Percentiles rank a stretch among this genome's conserved stretches.
Evolutionary conservation across 2,888 invertebrate species (phyloP).

Genomic region (Rhyacophila evoluta): DNA sequence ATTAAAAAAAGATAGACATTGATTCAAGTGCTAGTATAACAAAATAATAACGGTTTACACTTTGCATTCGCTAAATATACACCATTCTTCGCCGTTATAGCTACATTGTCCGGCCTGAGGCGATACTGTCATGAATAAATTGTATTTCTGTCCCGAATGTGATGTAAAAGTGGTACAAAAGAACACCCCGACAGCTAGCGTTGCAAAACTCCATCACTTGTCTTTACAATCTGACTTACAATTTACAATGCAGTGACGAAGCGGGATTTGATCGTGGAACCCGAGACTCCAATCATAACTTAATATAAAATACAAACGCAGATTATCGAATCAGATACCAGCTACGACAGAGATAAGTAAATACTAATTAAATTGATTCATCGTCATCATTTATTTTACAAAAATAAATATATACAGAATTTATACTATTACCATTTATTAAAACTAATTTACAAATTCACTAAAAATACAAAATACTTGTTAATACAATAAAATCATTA

Average conservation of each 20-base stretch:
- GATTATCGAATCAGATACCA: neutral
- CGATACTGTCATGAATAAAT: conserved; percentile 8
- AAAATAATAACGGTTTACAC: neutral
- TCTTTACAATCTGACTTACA: conserved; percentile 17
- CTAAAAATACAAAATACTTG: neutral
- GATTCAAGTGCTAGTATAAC: neutral
- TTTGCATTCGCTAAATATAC: conserved; percentile 9
- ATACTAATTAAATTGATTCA: neutral
- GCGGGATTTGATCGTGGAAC: neutral
- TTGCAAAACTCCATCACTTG: conserved; percentile 21
- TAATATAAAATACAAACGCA: conserved; percentile 14
- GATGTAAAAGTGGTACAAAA: conserved; percentile 21
- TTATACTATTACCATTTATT: neutral
- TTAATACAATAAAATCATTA: neutral
- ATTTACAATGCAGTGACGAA: conserved; percentile 18
- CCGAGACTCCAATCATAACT: conserved; percentile 12
- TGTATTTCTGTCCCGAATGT: conserved; percentile 22
- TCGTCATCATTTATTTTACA: too few species aligned
- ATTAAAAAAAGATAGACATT: neutral
- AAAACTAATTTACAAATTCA: neutral
- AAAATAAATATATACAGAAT: too few species aligned
- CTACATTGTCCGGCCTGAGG: conserved; percentile 11
- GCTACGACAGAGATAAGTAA: neutral
- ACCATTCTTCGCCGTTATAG: conserved; percentile 22
- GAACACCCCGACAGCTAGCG: conserved; percentile 14